Percentiles rank a stretch among this genome's conserved stretches.
These are phyloP conservation scores for Antheraea yamamai DNA, from an alignment of 2,888 invertebrate genomes.

Conservation along the genomic window DNA sequence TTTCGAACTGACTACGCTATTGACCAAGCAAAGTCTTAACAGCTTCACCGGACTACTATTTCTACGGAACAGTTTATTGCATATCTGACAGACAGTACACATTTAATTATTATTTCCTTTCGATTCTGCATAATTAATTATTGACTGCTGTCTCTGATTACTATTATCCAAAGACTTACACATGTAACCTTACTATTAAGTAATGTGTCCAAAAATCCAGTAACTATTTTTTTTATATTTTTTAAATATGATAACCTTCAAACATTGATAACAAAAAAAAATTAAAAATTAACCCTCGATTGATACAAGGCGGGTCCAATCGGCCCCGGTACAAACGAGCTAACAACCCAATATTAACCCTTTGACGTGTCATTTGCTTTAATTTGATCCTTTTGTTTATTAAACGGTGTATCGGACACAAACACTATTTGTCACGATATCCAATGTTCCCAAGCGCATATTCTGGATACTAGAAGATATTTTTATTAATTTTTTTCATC, in stretches of 20 bases:
- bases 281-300: constrained; percentile 19
- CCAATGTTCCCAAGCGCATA: constrained; percentile 57
- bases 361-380: constrained; percentile 75
- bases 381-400: constrained; percentile 71
- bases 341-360: constrained; percentile 61
- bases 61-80: too few species aligned
- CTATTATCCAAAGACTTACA: too few species aligned
- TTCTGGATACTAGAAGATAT: constrained; percentile 35
- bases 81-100: too few species aligned
- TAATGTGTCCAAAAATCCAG: too few species aligned
- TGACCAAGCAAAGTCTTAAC: too few species aligned
- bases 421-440: constrained; percentile 62
- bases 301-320: constrained; percentile 10
- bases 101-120: neutral
- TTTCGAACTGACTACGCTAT: too few species aligned
- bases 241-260: neutral
- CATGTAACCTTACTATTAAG: too few species aligned
- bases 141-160: too few species aligned
- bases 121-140: too few species aligned
- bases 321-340: constrained; percentile 37
- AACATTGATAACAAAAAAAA: neutral
- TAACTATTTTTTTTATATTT: neutral
- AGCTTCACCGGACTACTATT: too few species aligned
- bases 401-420: constrained; percentile 62
- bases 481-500: neutral